Evolutionary conservation across 2,888 invertebrate species (phyloP), one percentile per base, ranked within the genome.

Genomic region (Mimas tiliae): DNA sequence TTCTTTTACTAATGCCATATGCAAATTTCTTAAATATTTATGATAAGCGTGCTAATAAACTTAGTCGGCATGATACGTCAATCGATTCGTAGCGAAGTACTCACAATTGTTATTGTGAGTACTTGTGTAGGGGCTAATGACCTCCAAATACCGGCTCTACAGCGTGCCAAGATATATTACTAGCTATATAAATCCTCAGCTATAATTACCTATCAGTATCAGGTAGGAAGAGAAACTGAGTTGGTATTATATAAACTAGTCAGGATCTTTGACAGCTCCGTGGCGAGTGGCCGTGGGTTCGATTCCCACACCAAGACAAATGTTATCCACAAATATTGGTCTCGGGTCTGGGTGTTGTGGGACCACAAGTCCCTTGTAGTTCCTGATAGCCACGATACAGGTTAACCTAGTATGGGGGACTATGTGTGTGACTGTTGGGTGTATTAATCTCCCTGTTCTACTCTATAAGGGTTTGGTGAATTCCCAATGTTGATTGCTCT

Each of bases 81-180:
- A 66, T 69, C 66, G 65, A 71, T 68, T 82, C 87, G 86, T 87
- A 86, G 74, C 74, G 71, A 74, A 80, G 82, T 79, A 84, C 87
- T 88, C 86, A 83, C 77, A 81, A 83, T 85, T 82, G 81, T 84
- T 80, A 81, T 78, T 72, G 75, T 78, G 75, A 71, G 74, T 70
- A 73, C 76, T 74, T 70, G 74, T 63, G 51, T 62, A 50, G 66
- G 62, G 78, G 72, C 73, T 69, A 79, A 72, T 45, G 79, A 72
- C 74, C 74, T 72, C 63, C 66, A 55, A 69, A 70, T 69, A 33
- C 65, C 45, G 27, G 65, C 58, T 65, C 52, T 27, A 65, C 48
- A 38, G 64, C 63, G 64, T 67, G 72, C 75, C 74, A 77, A 74
- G 66, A 66, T 64, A 74, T 34, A 75, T 72, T 72, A 76, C 70